Base-by-base conservation (phyloP, 2,797 vertebrate species). In the Cyclopterus lumpus region DNA sequence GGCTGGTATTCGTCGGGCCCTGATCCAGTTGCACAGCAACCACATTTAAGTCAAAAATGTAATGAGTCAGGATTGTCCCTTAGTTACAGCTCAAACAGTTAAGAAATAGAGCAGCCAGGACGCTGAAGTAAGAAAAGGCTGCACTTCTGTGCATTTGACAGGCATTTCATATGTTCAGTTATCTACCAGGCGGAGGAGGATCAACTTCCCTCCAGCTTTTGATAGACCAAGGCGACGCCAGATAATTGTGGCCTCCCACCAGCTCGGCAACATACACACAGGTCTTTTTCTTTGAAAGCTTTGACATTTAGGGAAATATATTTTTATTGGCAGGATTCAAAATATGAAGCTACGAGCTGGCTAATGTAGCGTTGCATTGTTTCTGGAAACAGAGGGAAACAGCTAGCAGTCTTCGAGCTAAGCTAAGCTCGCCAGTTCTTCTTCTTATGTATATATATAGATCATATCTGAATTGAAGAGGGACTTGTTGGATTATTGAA, bases 1-100 rank as follows among this genome's bases (percentile, higher is more conserved):
- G 84, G 71, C 83, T 81, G 89, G 85, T 85, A 93, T 82, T 86
- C 87, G 28, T 69, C 24, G 26, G 58, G 67, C 57, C 75, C 83
- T 61, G 77, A 91, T 93, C 73, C 82, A 81, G 82, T 88, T 83
- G 81, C 83, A 87, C 51, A 28, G 80, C 71, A 82, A 71, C 82
- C 64, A 67, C 81, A 88, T 90, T 82, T 88, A 78, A 71, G 59
- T 86, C 48, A 77, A 80, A 91, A 93, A 89, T 62, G 28, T 73
- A 86, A 53, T 66, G 80, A 84, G 78, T 80, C 88, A 87, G 78
- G 86, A 78, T 77, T 72, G 49, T 48, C 42, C 76, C 64, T 22
- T 77, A 77, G 71, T 81, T 57, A 82, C 73, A 20, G 66, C 64
- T 81, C 49, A 86, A 86, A 90, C 83, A 82, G 46, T 54, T 51